Evolutionary conservation across 2,113 vertebrate genomes (phyloP).

Genomic region (Pan paniscus): DNA sequence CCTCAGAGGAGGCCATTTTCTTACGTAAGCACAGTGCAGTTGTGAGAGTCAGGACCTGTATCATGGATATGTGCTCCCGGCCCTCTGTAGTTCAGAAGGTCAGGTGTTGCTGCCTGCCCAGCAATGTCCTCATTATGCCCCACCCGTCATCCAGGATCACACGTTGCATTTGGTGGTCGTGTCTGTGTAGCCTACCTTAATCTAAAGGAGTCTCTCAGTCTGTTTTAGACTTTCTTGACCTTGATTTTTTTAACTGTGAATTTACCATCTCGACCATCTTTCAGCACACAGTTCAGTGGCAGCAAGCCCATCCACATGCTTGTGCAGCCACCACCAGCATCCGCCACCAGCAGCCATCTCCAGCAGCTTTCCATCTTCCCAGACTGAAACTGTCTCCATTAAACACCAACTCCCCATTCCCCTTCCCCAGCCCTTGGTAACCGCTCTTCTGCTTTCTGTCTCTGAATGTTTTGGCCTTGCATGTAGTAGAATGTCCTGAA

Average conservation of each 20-base stretch:
- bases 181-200: neutral
- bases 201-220: neutral
- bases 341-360: neutral
- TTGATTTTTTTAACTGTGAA: neutral
- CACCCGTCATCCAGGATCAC: no score
- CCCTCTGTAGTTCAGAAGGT: neutral
- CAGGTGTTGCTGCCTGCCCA: neutral
- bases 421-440: neutral
- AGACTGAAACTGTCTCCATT: neutral
- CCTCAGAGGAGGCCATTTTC: neutral
- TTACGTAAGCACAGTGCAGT: neutral
- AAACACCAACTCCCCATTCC: fast-evolving
- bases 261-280: neutral
- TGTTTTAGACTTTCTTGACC: neutral
- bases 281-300: neutral
- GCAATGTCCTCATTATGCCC: neutral
- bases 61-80: neutral
- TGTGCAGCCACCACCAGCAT: neutral
- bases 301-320: neutral
- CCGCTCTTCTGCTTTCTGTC: neutral
- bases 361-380: neutral
- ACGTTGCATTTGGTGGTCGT: no score
- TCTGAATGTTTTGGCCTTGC: neutral
- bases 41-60: neutral
- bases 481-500: neutral